These are phyloP conservation scores for Notamacropus eugenii DNA, from an alignment of 2,797 vertebrate genomes.

Conservation along the genomic window DNA sequence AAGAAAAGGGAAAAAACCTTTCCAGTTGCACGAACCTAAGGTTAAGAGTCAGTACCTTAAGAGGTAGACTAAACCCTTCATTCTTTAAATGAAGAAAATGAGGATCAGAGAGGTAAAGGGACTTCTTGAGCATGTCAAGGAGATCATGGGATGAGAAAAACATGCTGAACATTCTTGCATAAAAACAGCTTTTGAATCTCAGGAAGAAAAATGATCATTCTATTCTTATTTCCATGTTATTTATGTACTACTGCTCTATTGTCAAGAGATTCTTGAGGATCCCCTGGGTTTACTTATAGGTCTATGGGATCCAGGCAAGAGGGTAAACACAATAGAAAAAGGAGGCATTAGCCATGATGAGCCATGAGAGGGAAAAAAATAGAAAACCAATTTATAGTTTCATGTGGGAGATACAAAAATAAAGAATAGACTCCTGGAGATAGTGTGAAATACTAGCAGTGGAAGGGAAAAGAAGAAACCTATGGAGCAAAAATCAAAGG, in stretches of 20 bases:
- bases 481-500: background rate
- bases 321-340: background rate
- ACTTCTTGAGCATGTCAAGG: background rate
- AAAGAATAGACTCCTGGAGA: background rate
- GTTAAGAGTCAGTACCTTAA: background rate
- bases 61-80: background rate
- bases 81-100: background rate
- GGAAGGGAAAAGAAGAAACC: background rate
- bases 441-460: background rate
- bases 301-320: background rate
- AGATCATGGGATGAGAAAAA: background rate
- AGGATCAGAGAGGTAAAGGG: background rate
- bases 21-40: background rate
- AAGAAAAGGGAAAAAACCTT: background rate
- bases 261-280: background rate
- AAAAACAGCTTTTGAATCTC: background rate
- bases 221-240: background rate
- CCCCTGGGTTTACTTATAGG: too few relatives aligned
- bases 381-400: background rate
- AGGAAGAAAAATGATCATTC: background rate
- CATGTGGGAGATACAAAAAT: background rate
- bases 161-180: background rate
- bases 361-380: background rate
- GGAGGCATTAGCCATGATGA: background rate
- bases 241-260: background rate